Percentiles rank a stretch among this genome's conserved stretches.
phyloP scores from a whole-genome alignment of 2,888 invertebrate species.

The Dusona sp. region DNA sequence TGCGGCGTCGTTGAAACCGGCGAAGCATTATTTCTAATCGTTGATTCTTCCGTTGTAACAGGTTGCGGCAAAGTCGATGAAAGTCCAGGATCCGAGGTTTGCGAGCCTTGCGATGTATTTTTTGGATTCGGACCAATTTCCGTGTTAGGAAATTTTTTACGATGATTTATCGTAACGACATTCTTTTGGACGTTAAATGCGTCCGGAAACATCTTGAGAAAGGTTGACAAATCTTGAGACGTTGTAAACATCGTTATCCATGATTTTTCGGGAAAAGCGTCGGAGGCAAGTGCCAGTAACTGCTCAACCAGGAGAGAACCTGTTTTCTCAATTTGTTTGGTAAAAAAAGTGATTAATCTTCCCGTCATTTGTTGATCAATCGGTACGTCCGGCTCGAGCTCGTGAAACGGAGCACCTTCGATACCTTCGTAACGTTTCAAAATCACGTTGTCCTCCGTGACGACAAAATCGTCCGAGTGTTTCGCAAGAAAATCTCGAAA shows the following conservation, averaged over 20 bases:
- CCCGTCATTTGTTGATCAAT: conserved; percentile 94
- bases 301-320: conserved; percentile 95
- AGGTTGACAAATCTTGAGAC: conserved; percentile 94
- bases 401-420: conserved; percentile 89
- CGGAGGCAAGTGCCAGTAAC: conserved; percentile 92
- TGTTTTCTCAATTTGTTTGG: conserved; percentile 92
- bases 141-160: conserved; percentile 85
- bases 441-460: conserved; percentile 93
- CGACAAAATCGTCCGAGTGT: conserved; percentile 94
- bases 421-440: conserved; percentile 89
- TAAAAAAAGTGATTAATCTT: conserved; percentile 92
- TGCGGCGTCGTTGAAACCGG: conserved; percentile 43
- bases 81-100: neutral
- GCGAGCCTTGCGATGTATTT: conserved; percentile 52
- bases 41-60: conserved; percentile 13
- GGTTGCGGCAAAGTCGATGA: neutral
- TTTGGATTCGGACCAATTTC: conserved; percentile 49
- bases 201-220: conserved; percentile 96
- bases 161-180: conserved; percentile 93
- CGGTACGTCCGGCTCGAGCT: conserved; percentile 88
- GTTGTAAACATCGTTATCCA: conserved; percentile 96
- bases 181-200: conserved; percentile 97
- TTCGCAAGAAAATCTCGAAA: conserved; percentile 95
- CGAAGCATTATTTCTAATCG: conserved; percentile 24
- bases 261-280: conserved; percentile 91